These are phyloP conservation scores for Ovis canadensis DNA, from an alignment of 2,113 vertebrate genomes.

Conservation along the genomic window DNA sequence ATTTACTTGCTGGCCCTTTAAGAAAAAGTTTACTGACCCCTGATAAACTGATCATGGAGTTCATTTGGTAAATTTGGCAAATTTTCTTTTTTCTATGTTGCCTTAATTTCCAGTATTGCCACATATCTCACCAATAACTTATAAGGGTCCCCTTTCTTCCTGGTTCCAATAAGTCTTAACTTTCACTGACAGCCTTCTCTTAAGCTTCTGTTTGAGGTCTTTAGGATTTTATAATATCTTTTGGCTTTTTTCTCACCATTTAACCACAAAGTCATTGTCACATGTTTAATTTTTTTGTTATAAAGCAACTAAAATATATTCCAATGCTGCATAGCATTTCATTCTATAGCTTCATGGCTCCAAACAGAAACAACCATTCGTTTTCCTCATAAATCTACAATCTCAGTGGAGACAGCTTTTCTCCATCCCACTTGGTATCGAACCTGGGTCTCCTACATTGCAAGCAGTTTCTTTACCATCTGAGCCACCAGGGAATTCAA, in stretches of 20 bases:
- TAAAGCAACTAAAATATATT: not conserved
- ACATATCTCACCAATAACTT: not conserved
- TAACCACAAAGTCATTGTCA: not conserved
- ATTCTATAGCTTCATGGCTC: not conserved
- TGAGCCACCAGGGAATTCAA: not conserved
- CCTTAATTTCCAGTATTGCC: not conserved
- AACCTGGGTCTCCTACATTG: not conserved
- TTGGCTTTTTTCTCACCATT: not conserved
- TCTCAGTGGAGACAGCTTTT: not conserved
- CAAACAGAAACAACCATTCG: not conserved
- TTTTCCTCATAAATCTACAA: not conserved
- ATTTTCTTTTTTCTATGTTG: not conserved
- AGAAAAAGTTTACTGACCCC: not conserved
- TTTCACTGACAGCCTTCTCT: not conserved
- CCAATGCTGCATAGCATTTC: not conserved
- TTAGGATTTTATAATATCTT: not conserved
- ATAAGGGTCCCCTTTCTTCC: not conserved
- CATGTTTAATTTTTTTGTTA: not conserved
- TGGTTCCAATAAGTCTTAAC: not conserved
- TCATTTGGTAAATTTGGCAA: not conserved
- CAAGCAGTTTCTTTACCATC: not conserved
- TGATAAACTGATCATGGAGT: not conserved
- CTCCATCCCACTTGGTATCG: not conserved
- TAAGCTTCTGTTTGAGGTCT: not conserved
- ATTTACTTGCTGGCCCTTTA: not conserved